Base-by-base conservation (phyloP, 2,888 invertebrate genomes). In the Caenorhabditis uteleia region DNA sequence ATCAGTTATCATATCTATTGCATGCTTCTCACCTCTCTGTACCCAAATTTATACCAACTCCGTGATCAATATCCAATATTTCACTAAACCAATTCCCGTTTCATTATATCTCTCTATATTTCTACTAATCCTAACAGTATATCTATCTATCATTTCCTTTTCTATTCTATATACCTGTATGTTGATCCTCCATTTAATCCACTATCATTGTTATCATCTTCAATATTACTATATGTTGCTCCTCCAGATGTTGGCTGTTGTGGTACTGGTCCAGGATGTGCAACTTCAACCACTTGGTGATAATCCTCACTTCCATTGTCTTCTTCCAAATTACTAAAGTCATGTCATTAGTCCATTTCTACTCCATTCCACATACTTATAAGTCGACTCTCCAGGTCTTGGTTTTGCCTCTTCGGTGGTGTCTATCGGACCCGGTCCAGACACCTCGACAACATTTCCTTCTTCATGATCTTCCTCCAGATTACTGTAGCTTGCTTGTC, bases 401-500 rank as follows among this genome's bases (percentile, higher is more conserved):
- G 50, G 51, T 6, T 50, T 45, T 12, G 40, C 51, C 23, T 46
- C 36, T 21, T 47, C 38, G 18, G 16, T 25, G 5, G 25, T 39
- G 26, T 49, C 21, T 20, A 20, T 40, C 21, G 45, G 50, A 18
- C 14, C 50, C 14, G 50, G 50, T 16, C 20, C 50, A 14, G 58
- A 40, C 1, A 58, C 34, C 14, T 58, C 58, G 7, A 51, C 46
- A 12, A 46, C 51, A 21, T 47, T 18, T 14, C 53, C 53, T n/a
- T 61, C 59, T 16, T 56, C 59, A 21, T 68, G 60, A 40, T 68
- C 64, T 46, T 56, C 64, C 40, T 68, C 68, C 14, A 68, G 38
- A 33, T 65, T 68, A 12, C 49, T 56, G 39, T 56, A 68, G 1
- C 51, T 44, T 6, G 59, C 48, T 40, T 68, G 62, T 23, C 50